Evolutionary conservation across 2,888 invertebrate genomes (phyloP).

Genomic region (Muschampia plurimacula): DNA sequence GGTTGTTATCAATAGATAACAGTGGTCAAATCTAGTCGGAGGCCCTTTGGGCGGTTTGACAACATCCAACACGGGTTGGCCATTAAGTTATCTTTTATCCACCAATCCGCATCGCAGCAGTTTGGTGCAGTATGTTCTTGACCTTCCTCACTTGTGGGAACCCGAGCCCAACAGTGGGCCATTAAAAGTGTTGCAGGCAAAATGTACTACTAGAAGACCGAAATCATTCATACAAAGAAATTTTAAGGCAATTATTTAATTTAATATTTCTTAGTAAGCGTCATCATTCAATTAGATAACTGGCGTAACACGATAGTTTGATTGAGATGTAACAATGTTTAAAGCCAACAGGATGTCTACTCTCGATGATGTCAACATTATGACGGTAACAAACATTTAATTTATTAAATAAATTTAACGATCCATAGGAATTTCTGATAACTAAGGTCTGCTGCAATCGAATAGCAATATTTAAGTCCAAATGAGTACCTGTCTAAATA

Average conservation of each 20-base stretch:
- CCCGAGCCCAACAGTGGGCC: no score
- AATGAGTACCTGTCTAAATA: no score
- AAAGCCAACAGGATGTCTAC: constrained; percentile 66
- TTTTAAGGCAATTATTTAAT: background rate
- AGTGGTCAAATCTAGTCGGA: no score
- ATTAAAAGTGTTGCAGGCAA: no score
- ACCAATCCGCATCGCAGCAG: no score
- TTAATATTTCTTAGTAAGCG: constrained; percentile 18
- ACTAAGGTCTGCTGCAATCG: background rate
- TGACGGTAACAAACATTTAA: constrained; percentile 62
- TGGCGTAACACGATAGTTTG: constrained; percentile 33
- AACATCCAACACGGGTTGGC: no score
- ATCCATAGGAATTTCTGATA: background rate
- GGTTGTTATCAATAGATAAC: no score
- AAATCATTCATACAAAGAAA: background rate
- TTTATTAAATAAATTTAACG: constrained; percentile 31
- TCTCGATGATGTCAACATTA: constrained; percentile 77
- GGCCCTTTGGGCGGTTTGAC: no score
- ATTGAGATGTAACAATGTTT: constrained; percentile 28
- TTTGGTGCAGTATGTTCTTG: no score
- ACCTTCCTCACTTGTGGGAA: no score
- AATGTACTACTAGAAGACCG: background rate
- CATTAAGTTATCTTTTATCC: no score
- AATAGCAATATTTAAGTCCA: no score
- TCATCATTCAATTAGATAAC: constrained; percentile 34